Evolutionary conservation across 1,140 invertebrate genomes (phyloP).

Genomic region (Lasaia peninsularis): DNA sequence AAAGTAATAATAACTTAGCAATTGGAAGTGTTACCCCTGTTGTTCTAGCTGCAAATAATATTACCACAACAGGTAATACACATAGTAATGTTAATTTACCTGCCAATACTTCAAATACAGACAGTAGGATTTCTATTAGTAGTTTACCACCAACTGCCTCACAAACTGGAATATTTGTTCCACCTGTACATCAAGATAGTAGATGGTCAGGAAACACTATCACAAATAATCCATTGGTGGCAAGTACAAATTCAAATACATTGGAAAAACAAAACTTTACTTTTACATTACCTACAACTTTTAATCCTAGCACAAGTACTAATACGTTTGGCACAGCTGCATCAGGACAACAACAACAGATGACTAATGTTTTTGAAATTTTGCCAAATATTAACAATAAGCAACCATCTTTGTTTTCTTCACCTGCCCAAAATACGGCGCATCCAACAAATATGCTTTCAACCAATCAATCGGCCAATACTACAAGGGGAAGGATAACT

Average conservation of each 20-base stretch:
- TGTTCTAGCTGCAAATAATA: conserved; percentile 23
- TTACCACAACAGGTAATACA: conserved; percentile 20
- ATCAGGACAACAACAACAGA: conserved; percentile 26
- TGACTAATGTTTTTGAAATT: conserved; percentile 48
- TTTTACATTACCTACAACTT: conserved; percentile 30
- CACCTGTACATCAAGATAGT: conserved; percentile 36
- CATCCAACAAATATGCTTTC: conserved; percentile 39
- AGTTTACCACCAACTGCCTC: conserved; percentile 10
- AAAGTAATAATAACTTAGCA: conserved; percentile 27
- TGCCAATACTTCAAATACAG: conserved; percentile 20
- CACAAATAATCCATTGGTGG: conserved; percentile 29
- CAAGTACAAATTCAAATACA: conserved; percentile 26
- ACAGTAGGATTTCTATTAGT: conserved; percentile 21
- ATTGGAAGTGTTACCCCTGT: conserved; percentile 16
- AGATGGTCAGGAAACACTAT: conserved; percentile 34
- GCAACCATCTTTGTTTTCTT: conserved; percentile 37
- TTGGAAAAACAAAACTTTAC: conserved; percentile 33
- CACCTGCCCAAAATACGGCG: conserved; percentile 25
- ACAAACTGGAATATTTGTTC: conserved; percentile 30
- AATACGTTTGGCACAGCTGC: conserved; percentile 30
- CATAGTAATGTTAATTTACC: conserved; percentile 24
- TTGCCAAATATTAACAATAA: conserved; percentile 29
- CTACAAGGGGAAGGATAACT: conserved; percentile 41
- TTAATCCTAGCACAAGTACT: conserved; percentile 24
- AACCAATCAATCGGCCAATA: conserved; percentile 27